Conservation (phyloP, 2,888 invertebrate genomes). For the Brenthis ino region DNA sequence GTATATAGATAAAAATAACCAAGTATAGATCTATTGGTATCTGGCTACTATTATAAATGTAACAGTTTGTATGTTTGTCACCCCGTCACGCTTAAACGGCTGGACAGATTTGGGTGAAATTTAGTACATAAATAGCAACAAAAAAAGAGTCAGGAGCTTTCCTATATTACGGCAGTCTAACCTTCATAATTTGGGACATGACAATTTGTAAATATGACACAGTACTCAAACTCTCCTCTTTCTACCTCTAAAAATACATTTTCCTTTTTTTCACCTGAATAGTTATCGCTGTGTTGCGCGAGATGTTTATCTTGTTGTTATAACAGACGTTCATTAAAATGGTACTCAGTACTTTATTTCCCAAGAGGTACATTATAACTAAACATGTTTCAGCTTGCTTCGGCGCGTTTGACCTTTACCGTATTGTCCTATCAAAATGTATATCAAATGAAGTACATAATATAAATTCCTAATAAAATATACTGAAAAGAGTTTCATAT, state of each 20-base stretch:
- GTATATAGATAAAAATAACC: too few relatives aligned
- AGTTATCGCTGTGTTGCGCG: conserved; percentile 4
- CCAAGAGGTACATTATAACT: conserved; percentile 17
- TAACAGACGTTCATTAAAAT: conserved; percentile 21
- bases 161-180: too few relatives aligned
- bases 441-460: conserved; percentile 10
- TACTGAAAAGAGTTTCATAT: neutral
- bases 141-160: too few relatives aligned
- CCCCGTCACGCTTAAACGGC: too few relatives aligned
- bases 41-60: too few relatives aligned
- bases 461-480: neutral
- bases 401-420: conserved; percentile 14
- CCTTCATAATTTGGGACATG: too few relatives aligned
- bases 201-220: too few relatives aligned
- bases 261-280: conserved; percentile 9
- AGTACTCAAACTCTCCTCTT: too few relatives aligned
- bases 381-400: conserved; percentile 15
- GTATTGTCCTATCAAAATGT: conserved; percentile 10
- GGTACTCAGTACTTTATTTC: conserved; percentile 19
- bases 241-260: neutral
- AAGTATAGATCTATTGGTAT: too few relatives aligned
- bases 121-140: too few relatives aligned
- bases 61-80: too few relatives aligned
- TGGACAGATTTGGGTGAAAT: too few relatives aligned
- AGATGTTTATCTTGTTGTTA: conserved; percentile 20